Evolutionary conservation across 1,140 invertebrate genomes (phyloP), one percentile per base, ranked within the genome.

Genomic region (Pachypeltis micranthus): DNA sequence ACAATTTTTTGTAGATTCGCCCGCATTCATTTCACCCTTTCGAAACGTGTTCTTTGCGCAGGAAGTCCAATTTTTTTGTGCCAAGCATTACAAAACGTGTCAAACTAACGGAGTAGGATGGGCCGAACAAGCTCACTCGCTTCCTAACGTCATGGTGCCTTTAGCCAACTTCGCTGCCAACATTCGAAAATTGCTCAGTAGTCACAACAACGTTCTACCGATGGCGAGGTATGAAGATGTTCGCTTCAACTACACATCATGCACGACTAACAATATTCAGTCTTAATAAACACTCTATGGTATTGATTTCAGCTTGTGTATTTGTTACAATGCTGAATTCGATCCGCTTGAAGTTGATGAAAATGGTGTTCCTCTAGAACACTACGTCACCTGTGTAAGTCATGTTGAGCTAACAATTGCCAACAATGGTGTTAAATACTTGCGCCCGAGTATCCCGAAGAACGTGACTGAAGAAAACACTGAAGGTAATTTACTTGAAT

Each of bases 361-460:
- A 27, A 79, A 76, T 63, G 88, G 90, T 1, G 88, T 93, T 2
- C 86, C 89, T 12, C 72, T 94, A 23, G 91, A 94, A 71, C 90
- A 94, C 75, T 75, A 93, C 23, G 79, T 93, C 0, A 84, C 87
- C n/a, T 91, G 88, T 74, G 78, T 93, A 16, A 80, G 81, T n/a
- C 85, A 85, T 44, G 80, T 92, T 16, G 79, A 85, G 68, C 76
- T 88, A 59, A 82, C 72, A 70, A 81, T 74, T 69, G 76, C 70
- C 55, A 72, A 69, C 68, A 79, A 73, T 65, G 76, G 69, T 70
- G 78, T 76, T 25, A 82, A 75, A 70, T 80, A 72, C 69, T 74
- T 77, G 66, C 74, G 47, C 23, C 51, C 60, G 1, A 19, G 62
- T 44, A 51, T 19, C 7, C 23, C 16, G 24, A 28, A 23, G 54